Evolutionary conservation across 2,113 vertebrate genomes (phyloP).

Genomic region (Pachypanchax playfairii): DNA sequence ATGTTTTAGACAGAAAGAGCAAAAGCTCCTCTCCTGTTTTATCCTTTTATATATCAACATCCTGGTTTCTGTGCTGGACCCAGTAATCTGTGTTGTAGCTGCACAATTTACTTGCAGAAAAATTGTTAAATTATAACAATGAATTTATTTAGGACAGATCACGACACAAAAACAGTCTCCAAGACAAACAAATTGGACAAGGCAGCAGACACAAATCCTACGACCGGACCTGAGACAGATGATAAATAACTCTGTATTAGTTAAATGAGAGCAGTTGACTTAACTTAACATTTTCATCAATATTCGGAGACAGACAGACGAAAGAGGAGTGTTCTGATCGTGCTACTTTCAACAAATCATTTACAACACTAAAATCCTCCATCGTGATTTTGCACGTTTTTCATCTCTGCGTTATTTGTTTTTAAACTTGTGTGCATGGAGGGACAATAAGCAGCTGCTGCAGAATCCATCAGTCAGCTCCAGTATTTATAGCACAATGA

Average conservation of each 20-base stretch:
- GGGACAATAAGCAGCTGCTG: constrained; percentile 51
- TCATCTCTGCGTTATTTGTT: constrained; percentile 36
- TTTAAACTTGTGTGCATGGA: constrained; percentile 1
- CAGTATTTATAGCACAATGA: constrained; percentile 66
- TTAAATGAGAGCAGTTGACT: no score
- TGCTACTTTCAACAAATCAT: no score
- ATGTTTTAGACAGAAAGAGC: constrained; percentile 13
- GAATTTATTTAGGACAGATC: no score
- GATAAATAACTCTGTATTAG: no score
- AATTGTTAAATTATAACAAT: no score
- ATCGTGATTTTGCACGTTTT: constrained; percentile 7
- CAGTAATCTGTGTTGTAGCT: neutral
- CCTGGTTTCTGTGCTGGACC: neutral
- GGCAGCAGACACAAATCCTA: no score
- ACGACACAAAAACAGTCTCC: no score
- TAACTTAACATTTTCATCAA: no score
- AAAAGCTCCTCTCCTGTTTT: neutral
- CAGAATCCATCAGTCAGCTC: constrained; percentile 50
- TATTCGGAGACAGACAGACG: neutral
- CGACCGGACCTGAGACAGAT: no score
- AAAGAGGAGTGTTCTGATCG: neutral
- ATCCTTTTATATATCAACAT: neutral
- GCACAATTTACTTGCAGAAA: no score
- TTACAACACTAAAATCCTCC: neutral
- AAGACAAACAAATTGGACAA: no score